Evolutionary conservation across 2,888 invertebrate species (phyloP).

Genomic region (Acanthosoma haemorrhoidale): DNA sequence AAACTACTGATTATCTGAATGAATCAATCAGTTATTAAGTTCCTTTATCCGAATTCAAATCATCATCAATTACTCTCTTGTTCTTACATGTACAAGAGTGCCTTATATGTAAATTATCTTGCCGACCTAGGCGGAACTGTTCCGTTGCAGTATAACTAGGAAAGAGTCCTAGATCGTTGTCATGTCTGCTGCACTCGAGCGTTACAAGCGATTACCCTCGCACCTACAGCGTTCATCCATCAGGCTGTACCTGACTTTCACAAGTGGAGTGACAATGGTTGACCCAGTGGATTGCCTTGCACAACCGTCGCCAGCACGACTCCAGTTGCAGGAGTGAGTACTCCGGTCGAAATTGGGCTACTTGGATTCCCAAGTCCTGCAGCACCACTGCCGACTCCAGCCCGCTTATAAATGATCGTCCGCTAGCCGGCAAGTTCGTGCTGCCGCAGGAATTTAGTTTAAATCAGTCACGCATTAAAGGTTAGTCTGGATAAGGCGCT

Average conservation of each 20-base stretch:
- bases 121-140: too few species aligned
- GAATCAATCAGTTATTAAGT: too few species aligned
- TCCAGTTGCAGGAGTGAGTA: not conserved
- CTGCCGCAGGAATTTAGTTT: not conserved
- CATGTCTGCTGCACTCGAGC: too few species aligned
- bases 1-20: too few species aligned
- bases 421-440: too few species aligned
- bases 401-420: not conserved
- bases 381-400: not conserved
- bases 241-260: not conserved
- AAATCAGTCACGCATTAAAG: not conserved
- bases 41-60: too few species aligned
- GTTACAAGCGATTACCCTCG: not conserved
- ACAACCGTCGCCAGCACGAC: not conserved
- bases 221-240: not conserved
- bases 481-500: not conserved
- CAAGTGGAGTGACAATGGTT: constrained; percentile 1
- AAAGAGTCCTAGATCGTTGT: too few species aligned
- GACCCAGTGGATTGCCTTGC: not conserved
- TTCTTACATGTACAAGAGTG: too few species aligned
- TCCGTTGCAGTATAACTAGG: too few species aligned
- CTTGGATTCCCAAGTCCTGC: not conserved
- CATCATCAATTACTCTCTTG: too few species aligned
- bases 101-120: too few species aligned
- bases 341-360: not conserved